These are phyloP conservation scores for Zygothrica quintamaculata DNA, from an alignment of 2,888 invertebrate genomes.

Conservation along the genomic window DNA sequence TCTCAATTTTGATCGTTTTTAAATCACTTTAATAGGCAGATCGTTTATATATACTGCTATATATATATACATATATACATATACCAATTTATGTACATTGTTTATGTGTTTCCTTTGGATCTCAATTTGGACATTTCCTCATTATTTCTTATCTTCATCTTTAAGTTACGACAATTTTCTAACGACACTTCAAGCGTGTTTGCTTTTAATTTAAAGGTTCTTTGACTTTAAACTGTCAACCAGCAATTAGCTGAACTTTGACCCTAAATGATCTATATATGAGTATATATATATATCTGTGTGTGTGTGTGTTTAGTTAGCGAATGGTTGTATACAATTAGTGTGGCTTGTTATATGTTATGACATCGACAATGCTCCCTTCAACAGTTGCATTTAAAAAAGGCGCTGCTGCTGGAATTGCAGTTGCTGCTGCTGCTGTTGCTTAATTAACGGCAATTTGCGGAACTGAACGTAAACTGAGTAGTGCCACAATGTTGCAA, in stretches of 20 bases:
- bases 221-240: slow-evolving; percentile 63
- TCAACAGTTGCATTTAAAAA: slow-evolving; percentile 35
- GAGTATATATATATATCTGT: slow-evolving; percentile 3
- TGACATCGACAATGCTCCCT: slow-evolving; percentile 4
- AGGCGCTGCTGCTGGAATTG: slow-evolving; percentile 27
- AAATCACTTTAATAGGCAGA: no score
- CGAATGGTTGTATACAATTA: slow-evolving; percentile 56
- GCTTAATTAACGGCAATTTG: slow-evolving; percentile 70
- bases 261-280: slow-evolving; percentile 32
- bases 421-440: slow-evolving; percentile 18
- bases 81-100: no score
- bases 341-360: slow-evolving; percentile 57
- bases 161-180: slow-evolving; percentile 9
- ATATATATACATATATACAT: no score
- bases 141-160: slow-evolving; percentile 25
- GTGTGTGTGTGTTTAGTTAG: not conserved
- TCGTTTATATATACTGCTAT: no score
- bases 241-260: slow-evolving; percentile 72
- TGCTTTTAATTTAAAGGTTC: slow-evolving; percentile 67
- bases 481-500: slow-evolving; percentile 38
- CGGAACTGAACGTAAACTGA: slow-evolving; percentile 38
- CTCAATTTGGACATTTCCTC: slow-evolving; percentile 16
- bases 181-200: slow-evolving; percentile 9
- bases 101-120: no score
- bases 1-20: no score